Percentiles rank a stretch among this genome's conserved stretches.
Evolutionary conservation across 2,797 vertebrate species (phyloP).

Genomic region (Onychomys arenicola): DNA sequence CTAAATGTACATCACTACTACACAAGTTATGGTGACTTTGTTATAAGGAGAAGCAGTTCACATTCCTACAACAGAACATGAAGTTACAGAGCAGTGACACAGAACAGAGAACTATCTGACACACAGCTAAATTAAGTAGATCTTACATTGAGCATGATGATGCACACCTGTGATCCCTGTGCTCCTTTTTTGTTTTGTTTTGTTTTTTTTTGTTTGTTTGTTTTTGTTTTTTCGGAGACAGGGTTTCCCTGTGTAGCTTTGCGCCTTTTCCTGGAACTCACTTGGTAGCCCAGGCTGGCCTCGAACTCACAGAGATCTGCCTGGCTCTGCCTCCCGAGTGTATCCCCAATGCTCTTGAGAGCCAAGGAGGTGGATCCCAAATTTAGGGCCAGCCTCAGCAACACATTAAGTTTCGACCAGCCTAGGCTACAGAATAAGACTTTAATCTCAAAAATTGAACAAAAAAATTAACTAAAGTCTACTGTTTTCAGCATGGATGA

Average conservation of each 20-base stretch:
- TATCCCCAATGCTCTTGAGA: no score
- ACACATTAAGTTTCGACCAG: not conserved
- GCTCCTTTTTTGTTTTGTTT: no score
- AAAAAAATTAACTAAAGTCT: not conserved
- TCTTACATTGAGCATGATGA: not conserved
- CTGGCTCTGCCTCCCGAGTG: no score
- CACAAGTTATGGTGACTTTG: slow-evolving; percentile 6
- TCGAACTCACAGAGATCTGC: no score
- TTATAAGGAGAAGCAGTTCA: slow-evolving; percentile 4
- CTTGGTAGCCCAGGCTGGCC: no score
- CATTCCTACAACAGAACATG: slow-evolving; percentile 37
- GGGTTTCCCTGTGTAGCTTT: no score
- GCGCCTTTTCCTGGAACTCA: no score
- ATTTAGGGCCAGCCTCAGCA: not conserved
- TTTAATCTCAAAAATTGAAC: not conserved
- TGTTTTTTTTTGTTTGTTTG: no score
- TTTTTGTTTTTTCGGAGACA: no score
- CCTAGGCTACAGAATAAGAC: not conserved
- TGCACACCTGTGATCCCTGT: not conserved
- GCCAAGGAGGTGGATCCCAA: not conserved
- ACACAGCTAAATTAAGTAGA: not conserved
- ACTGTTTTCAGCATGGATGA: not conserved
- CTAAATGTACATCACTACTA: not conserved
- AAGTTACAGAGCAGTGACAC: not conserved
- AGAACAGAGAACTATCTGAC: not conserved